Conservation (phyloP, 2,888 invertebrate species). For the Bombyx huttoni region DNA sequence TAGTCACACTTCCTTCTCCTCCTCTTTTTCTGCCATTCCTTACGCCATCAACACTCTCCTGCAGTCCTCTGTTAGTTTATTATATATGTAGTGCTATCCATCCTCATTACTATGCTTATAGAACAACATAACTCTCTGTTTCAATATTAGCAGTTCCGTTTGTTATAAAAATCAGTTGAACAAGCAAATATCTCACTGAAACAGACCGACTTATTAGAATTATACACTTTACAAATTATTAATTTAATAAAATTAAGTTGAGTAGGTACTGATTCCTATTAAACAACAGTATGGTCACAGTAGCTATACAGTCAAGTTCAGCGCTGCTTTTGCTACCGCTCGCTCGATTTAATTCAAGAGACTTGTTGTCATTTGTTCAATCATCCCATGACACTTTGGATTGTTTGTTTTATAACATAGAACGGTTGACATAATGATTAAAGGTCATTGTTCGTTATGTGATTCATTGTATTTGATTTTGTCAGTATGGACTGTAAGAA, state of each 20-base stretch:
- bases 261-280: neutral
- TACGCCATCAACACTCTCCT: no score
- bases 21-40: no score
- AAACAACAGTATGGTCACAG: constrained; percentile 2
- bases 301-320: constrained; percentile 25
- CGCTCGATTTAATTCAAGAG: constrained; percentile 45
- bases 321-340: constrained; percentile 25
- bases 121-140: no score
- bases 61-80: no score
- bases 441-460: neutral
- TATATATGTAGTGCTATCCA: no score
- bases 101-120: no score
- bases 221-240: neutral
- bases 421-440: neutral
- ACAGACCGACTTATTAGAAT: neutral
- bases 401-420: constrained; percentile 9
- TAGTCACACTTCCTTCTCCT: no score
- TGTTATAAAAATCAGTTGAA: no score
- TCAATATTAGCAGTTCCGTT: no score
- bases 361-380: constrained; percentile 20
- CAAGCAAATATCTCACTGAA: no score
- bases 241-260: neutral
- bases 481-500: no score
- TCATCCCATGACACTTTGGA: constrained; percentile 13
- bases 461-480: neutral